Conservation (phyloP, 2,113 vertebrate genomes). For the Nicator chloris region DNA sequence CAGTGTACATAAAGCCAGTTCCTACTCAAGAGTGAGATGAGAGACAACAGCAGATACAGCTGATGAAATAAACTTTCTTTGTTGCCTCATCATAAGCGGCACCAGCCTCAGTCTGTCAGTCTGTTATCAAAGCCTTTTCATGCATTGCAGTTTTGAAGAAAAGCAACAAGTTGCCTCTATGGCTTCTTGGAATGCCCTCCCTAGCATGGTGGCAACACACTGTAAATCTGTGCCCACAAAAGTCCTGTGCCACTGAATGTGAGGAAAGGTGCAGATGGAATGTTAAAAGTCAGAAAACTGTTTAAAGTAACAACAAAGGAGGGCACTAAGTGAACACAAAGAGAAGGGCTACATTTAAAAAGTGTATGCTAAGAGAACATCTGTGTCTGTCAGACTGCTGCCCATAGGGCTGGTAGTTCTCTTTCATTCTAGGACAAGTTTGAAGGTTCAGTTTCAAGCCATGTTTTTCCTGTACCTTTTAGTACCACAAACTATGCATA, state of each 20-base stretch:
- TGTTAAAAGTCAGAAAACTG: background rate
- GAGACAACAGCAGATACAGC: background rate
- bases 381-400: background rate
- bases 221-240: background rate
- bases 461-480: background rate
- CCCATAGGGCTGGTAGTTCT: background rate
- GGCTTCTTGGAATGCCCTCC: background rate
- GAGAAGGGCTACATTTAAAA: background rate
- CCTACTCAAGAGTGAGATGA: background rate
- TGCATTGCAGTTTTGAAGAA: background rate
- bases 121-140: background rate
- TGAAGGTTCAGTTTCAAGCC: background rate
- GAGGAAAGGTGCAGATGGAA: background rate
- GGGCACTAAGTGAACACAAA: background rate
- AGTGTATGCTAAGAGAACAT: background rate
- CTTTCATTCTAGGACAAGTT: background rate
- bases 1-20: background rate
- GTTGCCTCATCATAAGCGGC: background rate
- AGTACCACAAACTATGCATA: background rate
- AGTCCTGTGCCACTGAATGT: background rate
- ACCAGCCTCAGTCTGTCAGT: background rate
- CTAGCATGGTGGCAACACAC: background rate
- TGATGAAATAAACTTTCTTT: background rate
- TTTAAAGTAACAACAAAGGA: background rate
- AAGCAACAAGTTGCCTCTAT: background rate